Evolutionary conservation across 2,888 invertebrate species (phyloP).

Genomic region (Sinodicranocentrus sp.): DNA sequence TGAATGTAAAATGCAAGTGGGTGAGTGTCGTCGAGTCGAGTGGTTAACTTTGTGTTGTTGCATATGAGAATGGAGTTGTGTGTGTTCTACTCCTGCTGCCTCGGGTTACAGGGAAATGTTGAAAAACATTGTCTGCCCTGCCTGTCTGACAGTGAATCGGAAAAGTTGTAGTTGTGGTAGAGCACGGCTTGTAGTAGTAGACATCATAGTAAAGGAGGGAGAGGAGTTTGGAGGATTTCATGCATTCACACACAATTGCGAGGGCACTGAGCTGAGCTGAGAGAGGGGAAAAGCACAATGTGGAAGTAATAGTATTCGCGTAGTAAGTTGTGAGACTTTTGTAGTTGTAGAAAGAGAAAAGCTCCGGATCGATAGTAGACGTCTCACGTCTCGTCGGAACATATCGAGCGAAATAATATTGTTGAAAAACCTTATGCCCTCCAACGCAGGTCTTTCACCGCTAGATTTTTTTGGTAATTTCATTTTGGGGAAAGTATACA

Average conservation of each 20-base stretch:
- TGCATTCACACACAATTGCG: background rate
- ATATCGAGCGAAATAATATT: conserved; percentile 69
- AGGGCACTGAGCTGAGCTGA: background rate
- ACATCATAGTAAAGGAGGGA: background rate
- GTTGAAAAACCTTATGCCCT: conserved; percentile 44
- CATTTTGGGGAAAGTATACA: background rate
- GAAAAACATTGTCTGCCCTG: background rate
- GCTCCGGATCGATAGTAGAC: conserved; percentile 71
- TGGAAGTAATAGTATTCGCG: conserved; percentile 6
- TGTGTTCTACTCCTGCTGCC: background rate
- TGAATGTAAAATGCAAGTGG: no score
- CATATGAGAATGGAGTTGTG: background rate
- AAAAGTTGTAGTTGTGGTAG: conserved; percentile 42
- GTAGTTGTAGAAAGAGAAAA: conserved; percentile 46
- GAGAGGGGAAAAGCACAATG: conserved; percentile 13
- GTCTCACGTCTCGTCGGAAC: conserved; percentile 71
- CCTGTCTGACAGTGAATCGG: conserved; percentile 31
- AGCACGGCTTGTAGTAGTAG: conserved; percentile 28
- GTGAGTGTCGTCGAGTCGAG: no score
- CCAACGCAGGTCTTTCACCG: conserved; percentile 68
- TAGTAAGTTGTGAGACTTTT: background rate
- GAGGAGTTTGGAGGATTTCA: background rate
- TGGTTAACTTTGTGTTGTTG: background rate
- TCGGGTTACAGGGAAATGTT: background rate
- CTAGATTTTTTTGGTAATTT: conserved; percentile 22